Base-by-base conservation (phyloP, 2,888 invertebrate genomes). In the Latheticus oryzae region DNA sequence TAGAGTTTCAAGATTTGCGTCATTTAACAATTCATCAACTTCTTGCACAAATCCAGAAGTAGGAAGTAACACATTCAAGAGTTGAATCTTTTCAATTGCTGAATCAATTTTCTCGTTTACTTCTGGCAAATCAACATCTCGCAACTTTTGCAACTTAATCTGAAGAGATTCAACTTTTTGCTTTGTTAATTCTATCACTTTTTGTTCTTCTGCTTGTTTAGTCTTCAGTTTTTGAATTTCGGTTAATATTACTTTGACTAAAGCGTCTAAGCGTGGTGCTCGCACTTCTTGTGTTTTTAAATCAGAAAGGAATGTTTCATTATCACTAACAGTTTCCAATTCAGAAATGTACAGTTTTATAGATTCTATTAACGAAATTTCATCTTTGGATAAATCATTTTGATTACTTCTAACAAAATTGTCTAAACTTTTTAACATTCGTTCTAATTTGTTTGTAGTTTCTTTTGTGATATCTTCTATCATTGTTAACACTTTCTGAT, bases 351-450 rank as follows among this genome's bases (percentile, higher is more conserved):
- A 57, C 2, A 28, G 11, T 35, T 57, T 50, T 12, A 57, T 13
- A 19, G 24, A 32, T 21, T 57, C 50, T 3, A 42, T 5, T 15
- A 30, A 50, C 2, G 17, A 30, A 5, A 8, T 5, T 43, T 58
- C 58, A 5, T 37, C 33, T 30, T 58, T 45, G 15, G 9, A 32
- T 3, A 58, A 17, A 15, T 52, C 19, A 12, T 33, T 23, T 8
- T 51, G 17, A 21, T 26, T 16, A 12, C 35, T 12, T 12, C 26
- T 3, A 5, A 5, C 21, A 37, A 54, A 35, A 1, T 7, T 5
- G 1, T 53, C 35, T 21, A 67, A 30, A 23, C 58, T 62, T 5
- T 42, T 15, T 28, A 52, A 45, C 4, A 62, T 13, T 1, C 30
- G 26, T 17, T 37, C 16, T 17, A 58, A 30, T n/a, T n/a, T n/a